Evolutionary conservation across 2,797 vertebrate species (phyloP).

Genomic region (Momotus momota): DNA sequence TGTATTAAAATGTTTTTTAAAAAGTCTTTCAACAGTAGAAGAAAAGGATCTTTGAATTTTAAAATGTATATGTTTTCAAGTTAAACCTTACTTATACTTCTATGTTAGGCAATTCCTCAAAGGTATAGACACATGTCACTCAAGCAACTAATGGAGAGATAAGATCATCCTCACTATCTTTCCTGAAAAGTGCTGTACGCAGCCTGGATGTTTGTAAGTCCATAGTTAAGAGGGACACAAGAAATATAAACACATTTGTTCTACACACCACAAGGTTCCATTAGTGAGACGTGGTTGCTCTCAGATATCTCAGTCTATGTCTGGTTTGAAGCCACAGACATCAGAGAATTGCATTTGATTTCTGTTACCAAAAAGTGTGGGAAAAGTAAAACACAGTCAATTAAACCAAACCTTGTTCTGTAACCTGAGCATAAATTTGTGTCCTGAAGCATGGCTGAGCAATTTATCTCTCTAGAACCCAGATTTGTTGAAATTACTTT

Average conservation of each 20-base stretch:
- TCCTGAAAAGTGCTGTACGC: fast-evolving
- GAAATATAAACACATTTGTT: neutral
- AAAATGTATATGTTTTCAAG: neutral
- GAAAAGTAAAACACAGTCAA: neutral
- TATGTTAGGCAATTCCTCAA: neutral
- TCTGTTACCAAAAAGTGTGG: neutral
- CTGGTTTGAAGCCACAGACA: neutral
- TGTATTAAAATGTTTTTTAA: neutral
- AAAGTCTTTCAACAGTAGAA: neutral
- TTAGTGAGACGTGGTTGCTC: neutral
- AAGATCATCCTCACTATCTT: neutral
- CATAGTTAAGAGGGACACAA: neutral
- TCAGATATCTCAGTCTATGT: neutral
- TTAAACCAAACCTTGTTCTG: neutral
- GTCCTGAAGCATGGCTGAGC: neutral
- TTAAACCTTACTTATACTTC: neutral
- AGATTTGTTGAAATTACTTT: neutral
- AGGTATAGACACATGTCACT: neutral
- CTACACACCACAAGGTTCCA: neutral
- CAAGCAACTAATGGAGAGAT: neutral
- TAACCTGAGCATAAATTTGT: neutral
- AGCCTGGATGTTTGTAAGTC: neutral
- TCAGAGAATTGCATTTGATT: neutral
- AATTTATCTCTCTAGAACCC: neutral
- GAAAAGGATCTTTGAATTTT: neutral